Evolutionary conservation across 2,888 invertebrate genomes (phyloP).

Genomic region (Adela reaumurella): DNA sequence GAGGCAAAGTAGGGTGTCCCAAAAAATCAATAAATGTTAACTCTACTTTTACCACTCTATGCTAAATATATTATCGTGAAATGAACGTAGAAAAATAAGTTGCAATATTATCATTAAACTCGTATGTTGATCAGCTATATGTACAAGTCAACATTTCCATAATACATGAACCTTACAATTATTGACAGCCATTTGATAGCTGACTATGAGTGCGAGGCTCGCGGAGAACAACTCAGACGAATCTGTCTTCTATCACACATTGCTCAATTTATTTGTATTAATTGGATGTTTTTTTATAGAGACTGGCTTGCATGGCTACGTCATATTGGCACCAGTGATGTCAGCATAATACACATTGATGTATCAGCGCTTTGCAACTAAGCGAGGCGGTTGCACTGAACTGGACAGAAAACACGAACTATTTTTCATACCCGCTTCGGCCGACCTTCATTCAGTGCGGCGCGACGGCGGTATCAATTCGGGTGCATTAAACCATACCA

Average conservation of each 20-base stretch:
- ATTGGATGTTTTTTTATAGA: no score
- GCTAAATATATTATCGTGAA: conserved; percentile 27
- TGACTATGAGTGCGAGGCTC: conserved; percentile 49
- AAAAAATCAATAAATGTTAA: no score
- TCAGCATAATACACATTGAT: background rate
- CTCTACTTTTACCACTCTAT: background rate
- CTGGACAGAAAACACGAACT: no score
- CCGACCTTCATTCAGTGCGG: no score
- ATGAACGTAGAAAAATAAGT: conserved; percentile 54
- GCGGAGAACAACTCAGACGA: conserved; percentile 5
- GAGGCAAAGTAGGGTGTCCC: no score
- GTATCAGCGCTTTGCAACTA: no score
- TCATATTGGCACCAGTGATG: no score
- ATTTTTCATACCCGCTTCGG: no score
- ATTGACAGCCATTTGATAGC: conserved; percentile 58
- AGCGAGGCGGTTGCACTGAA: no score
- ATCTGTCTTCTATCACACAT: background rate
- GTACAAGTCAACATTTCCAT: conserved; percentile 52
- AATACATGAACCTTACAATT: conserved; percentile 46
- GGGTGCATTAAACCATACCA: no score
- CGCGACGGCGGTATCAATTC: no score
- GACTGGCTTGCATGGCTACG: no score
- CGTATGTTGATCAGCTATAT: conserved; percentile 54
- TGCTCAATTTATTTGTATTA: background rate
- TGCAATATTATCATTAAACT: conserved; percentile 46